phyloP scores from a whole-genome alignment of 1,140 invertebrate genomes.

The Tetramorium parvispinum region DNA sequence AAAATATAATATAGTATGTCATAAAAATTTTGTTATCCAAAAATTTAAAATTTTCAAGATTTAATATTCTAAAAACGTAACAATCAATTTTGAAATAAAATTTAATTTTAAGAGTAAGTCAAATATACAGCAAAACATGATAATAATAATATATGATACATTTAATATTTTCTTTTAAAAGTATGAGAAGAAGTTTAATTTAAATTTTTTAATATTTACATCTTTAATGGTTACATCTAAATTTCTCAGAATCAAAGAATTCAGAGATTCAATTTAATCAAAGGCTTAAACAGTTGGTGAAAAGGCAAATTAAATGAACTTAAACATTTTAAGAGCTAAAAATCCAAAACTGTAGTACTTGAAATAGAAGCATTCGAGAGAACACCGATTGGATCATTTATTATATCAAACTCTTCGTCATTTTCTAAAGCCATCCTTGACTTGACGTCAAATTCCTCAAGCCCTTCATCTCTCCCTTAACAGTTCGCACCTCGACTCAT shows the following conservation, averaged over 20 bases:
- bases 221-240: background rate
- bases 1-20: background rate
- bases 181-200: background rate
- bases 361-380: background rate
- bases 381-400: conserved; percentile 24
- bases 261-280: background rate
- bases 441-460: conserved; percentile 44
- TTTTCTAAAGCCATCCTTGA: conserved; percentile 27
- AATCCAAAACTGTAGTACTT: background rate
- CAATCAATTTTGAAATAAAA: background rate
- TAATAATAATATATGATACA: background rate
- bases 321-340: background rate
- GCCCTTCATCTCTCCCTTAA: conserved; percentile 31
- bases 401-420: conserved; percentile 33
- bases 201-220: background rate
- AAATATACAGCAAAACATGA: background rate
- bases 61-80: background rate
- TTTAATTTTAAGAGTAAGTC: background rate
- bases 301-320: background rate
- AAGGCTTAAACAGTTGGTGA: background rate
- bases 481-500: conserved; percentile 29
- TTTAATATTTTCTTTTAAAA: background rate
- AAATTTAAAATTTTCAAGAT: background rate
- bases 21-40: background rate
- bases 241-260: background rate